Evolutionary conservation across 2,113 vertebrate species (phyloP).

Genomic region (Phrynosoma platyrhinos): DNA sequence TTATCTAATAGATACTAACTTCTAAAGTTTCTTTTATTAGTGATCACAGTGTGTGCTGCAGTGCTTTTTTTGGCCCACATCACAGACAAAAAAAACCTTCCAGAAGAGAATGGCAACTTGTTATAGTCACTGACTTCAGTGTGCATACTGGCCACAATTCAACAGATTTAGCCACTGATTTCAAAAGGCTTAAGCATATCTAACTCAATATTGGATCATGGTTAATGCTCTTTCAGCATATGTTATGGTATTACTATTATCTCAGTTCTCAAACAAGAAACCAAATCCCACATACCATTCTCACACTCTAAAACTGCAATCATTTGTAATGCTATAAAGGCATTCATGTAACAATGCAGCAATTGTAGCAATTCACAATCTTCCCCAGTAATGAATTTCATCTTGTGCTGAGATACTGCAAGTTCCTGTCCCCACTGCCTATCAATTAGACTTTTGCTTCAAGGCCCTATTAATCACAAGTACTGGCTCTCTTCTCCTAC

Average conservation of each 20-base stretch:
- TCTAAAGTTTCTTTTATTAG: constrained; percentile 41
- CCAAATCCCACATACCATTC: constrained; percentile 23
- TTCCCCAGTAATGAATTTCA: constrained; percentile 25
- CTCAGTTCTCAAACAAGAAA: background rate
- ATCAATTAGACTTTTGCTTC: constrained; percentile 56
- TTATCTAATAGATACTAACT: constrained; percentile 22
- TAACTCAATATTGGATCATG: background rate
- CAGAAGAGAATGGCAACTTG: constrained; percentile 20
- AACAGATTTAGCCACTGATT: background rate
- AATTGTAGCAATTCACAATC: constrained; percentile 56
- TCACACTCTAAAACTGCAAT: constrained; percentile 38
- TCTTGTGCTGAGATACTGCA: constrained; percentile 19
- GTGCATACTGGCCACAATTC: background rate
- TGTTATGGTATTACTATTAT: constrained; percentile 15
- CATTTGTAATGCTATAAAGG: constrained; percentile 32
- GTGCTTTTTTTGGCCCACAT: constrained; percentile 21
- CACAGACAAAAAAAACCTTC: background rate
- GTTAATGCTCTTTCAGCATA: constrained; percentile 19
- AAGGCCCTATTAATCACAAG: constrained; percentile 68
- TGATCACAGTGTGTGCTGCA: constrained; percentile 41
- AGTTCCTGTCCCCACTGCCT: constrained; percentile 38
- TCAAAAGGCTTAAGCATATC: background rate
- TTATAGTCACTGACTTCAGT: background rate
- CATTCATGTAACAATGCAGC: constrained; percentile 17
- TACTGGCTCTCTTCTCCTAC: constrained; percentile 56